These are phyloP conservation scores for Stenoptilia bipunctidactyla DNA, from an alignment of 2,888 invertebrate genomes.

Conservation along the genomic window DNA sequence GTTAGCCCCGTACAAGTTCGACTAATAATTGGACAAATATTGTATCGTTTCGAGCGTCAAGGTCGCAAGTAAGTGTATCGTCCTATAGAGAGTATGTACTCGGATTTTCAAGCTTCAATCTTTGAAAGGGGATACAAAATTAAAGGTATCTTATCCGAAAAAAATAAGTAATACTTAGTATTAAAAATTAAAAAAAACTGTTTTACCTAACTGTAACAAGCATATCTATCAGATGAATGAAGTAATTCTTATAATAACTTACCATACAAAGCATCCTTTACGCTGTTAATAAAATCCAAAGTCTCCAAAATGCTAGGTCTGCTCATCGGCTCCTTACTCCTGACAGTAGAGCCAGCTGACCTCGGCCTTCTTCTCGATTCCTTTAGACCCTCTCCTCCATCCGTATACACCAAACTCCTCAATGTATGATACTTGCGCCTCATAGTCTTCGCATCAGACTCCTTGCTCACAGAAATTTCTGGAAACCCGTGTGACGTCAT, in stretches of 20 bases:
- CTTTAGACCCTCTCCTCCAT: constrained; percentile 49
- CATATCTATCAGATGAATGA: too few relatives aligned
- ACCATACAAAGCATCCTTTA: constrained; percentile 55
- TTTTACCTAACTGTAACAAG: too few relatives aligned
- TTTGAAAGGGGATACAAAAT: too few relatives aligned
- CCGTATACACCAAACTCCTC: constrained; percentile 52
- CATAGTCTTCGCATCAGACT: constrained; percentile 40
- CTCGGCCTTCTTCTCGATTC: constrained; percentile 48
- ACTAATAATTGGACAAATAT: too few relatives aligned
- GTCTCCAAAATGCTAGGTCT: constrained; percentile 60
- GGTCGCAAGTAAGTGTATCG: too few relatives aligned
- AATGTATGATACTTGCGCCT: constrained; percentile 33
- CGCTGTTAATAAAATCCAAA: constrained; percentile 57
- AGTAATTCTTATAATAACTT: constrained; percentile 15
- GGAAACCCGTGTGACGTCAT: constrained; percentile 50
- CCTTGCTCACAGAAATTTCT: constrained; percentile 51
- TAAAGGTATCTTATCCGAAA: too few relatives aligned
- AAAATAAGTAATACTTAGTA: too few relatives aligned
- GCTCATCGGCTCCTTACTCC: constrained; percentile 43
- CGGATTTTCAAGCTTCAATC: too few relatives aligned
- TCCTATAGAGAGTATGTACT: too few relatives aligned
- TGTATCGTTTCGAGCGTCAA: too few relatives aligned
- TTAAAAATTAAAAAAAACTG: too few relatives aligned
- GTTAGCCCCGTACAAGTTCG: too few relatives aligned
- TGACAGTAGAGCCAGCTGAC: constrained; percentile 57